Evolutionary conservation across 92 coral and sea anemone species (phyloP).

Genomic region (Zoanthus sociatus): DNA sequence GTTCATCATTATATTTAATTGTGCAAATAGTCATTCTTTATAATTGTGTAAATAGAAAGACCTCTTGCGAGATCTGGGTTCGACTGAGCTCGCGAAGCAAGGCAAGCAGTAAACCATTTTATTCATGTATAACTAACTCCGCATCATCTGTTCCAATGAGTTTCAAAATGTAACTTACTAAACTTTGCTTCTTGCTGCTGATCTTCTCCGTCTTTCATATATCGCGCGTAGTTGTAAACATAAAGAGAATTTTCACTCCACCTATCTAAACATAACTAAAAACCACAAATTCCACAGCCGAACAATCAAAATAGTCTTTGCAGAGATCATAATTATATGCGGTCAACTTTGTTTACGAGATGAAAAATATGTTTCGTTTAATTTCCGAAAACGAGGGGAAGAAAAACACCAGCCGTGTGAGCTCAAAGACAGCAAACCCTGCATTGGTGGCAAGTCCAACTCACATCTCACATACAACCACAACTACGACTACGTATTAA

Average conservation of each 20-base stretch:
- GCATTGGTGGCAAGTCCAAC: neutral
- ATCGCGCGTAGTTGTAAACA: neutral
- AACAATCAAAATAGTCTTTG: neutral
- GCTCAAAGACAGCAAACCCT: neutral
- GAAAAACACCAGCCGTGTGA: neutral
- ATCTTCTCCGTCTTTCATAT: neutral
- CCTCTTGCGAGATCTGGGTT: too few species aligned
- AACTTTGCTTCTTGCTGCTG: neutral
- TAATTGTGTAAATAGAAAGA: too few species aligned
- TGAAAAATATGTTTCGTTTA: neutral
- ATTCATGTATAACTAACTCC: neutral
- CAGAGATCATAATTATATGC: neutral
- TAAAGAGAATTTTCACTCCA: neutral
- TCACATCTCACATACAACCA: neutral
- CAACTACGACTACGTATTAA: neutral
- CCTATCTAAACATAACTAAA: neutral
- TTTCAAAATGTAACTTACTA: neutral
- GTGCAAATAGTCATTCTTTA: too few species aligned
- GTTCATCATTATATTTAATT: too few species aligned
- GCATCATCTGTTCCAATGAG: neutral
- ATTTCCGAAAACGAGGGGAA: neutral
- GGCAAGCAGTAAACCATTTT: too few species aligned
- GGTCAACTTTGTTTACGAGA: constrained; percentile 2
- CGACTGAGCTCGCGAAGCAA: too few species aligned
- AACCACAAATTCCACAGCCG: neutral